These are phyloP conservation scores for Ctenochaetus hawaiiensis DNA, from an alignment of 2,797 vertebrate genomes.

Conservation along the genomic window DNA sequence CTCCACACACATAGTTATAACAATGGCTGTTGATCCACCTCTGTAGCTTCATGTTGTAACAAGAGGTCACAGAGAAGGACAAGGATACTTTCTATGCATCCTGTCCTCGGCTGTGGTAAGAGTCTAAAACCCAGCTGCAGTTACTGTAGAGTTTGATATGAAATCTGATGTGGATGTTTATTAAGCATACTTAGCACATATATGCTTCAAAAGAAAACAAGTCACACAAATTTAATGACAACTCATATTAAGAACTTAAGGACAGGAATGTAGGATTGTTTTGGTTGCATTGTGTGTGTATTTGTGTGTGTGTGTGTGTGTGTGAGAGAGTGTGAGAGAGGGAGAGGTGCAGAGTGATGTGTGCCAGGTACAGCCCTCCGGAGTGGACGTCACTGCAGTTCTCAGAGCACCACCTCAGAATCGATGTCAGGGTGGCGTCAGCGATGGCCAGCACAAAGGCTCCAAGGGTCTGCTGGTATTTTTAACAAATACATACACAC, in stretches of 20 bases:
- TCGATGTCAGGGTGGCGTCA: constrained; percentile 72
- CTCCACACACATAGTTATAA: constrained; percentile 13
- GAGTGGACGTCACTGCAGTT: constrained; percentile 57
- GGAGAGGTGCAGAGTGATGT: constrained; percentile 83
- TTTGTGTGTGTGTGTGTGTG: constrained; percentile 13
- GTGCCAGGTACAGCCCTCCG: constrained; percentile 76
- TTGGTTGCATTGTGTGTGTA: neutral
- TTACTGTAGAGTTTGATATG: neutral
- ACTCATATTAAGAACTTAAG: neutral
- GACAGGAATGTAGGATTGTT: no score
- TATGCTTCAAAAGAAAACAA: no score
- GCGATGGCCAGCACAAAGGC: constrained; percentile 60
- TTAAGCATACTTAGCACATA: no score
- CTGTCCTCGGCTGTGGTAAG: neutral
- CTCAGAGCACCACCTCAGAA: constrained; percentile 72
- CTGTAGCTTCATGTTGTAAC: neutral
- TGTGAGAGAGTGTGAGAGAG: constrained; percentile 48
- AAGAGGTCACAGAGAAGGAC: neutral
- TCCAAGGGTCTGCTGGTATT: constrained; percentile 77
- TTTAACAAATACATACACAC: constrained; percentile 56
- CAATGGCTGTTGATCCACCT: constrained; percentile 5
- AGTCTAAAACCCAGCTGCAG: neutral
- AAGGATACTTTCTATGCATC: neutral
- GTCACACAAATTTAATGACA: no score
- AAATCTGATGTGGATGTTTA: neutral